phyloP scores from a whole-genome alignment of 2,888 invertebrate genomes.

The Tanaodytes sp. region DNA sequence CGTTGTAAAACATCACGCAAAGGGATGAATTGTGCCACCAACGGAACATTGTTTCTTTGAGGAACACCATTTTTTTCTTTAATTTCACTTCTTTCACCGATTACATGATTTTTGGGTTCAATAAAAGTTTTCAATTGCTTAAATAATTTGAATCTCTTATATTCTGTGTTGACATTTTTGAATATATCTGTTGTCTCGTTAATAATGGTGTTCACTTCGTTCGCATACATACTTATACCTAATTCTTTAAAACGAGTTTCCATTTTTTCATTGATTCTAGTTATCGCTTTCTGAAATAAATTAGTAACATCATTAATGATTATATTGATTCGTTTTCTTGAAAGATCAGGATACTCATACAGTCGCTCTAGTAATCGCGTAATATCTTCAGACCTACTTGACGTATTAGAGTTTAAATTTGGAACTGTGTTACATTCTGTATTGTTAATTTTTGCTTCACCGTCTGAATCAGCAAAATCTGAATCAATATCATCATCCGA shows the following conservation, averaged over 20 bases:
- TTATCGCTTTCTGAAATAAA: conserved; percentile 11
- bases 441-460: background rate
- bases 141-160: conserved; percentile 33
- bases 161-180: conserved; percentile 21
- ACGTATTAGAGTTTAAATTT: background rate
- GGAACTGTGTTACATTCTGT: background rate
- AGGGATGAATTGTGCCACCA: conserved; percentile 45
- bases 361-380: conserved; percentile 8
- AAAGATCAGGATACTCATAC: conserved; percentile 15
- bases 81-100: conserved; percentile 40
- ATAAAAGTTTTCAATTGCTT: conserved; percentile 37
- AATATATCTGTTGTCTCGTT: conserved; percentile 1
- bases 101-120: conserved; percentile 20
- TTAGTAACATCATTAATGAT: conserved; percentile 9
- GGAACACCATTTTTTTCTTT: conserved; percentile 21
- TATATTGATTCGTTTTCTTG: conserved; percentile 11
- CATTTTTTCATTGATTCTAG: conserved; percentile 6
- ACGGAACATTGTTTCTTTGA: conserved; percentile 27
- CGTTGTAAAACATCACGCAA: conserved; percentile 36
- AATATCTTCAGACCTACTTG: background rate
- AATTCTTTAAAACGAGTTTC: conserved; percentile 3
- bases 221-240: background rate
- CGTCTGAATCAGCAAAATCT: background rate
- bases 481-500: too few relatives aligned
- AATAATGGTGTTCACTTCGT: conserved; percentile 5